A percentile compares a stretch with the other conserved stretches of the same genome.
These are phyloP conservation scores for Pammene aurita DNA, from an alignment of 2,888 invertebrate species.

Conservation along the genomic window DNA sequence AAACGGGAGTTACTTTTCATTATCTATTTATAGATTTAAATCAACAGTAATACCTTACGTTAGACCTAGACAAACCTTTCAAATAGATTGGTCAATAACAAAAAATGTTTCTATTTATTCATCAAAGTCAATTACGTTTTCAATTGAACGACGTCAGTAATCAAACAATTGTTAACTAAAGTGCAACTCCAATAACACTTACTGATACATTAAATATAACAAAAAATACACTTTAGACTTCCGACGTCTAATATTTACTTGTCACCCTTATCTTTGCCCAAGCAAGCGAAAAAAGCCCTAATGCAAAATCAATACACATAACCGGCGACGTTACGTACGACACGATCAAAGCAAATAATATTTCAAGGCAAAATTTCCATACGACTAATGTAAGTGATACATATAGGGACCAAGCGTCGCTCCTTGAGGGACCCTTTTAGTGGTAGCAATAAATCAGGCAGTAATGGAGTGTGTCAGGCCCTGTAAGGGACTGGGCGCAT, in stretches of 20 bases:
- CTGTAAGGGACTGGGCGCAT: constrained; percentile 63
- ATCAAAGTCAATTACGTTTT: too few species aligned
- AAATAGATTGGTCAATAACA: too few species aligned
- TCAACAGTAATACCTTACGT: too few species aligned
- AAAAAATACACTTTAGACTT: background rate
- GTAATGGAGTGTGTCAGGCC: constrained; percentile 76
- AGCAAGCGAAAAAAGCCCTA: constrained; percentile 43
- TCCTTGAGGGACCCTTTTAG: constrained; percentile 79
- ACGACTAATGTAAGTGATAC: constrained; percentile 74
- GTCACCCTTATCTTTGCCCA: constrained; percentile 37
- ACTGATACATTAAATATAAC: background rate
- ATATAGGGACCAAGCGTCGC: constrained; percentile 68
- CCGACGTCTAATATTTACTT: constrained; percentile 36
- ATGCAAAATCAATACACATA: constrained; percentile 53
- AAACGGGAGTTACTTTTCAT: too few species aligned
- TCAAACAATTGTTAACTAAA: too few species aligned
- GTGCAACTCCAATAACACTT: too few species aligned
- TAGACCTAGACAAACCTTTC: too few species aligned
- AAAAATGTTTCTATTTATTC: too few species aligned
- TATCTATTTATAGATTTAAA: too few species aligned
- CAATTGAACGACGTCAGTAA: too few species aligned
- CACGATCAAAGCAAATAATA: constrained; percentile 70
- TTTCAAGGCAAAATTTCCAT: constrained; percentile 71
- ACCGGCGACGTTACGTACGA: constrained; percentile 54
- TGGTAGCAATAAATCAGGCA: constrained; percentile 76